These are phyloP conservation scores for Oxyruncus cristatus DNA, from an alignment of 2,113 vertebrate species.

Conservation along the genomic window DNA sequence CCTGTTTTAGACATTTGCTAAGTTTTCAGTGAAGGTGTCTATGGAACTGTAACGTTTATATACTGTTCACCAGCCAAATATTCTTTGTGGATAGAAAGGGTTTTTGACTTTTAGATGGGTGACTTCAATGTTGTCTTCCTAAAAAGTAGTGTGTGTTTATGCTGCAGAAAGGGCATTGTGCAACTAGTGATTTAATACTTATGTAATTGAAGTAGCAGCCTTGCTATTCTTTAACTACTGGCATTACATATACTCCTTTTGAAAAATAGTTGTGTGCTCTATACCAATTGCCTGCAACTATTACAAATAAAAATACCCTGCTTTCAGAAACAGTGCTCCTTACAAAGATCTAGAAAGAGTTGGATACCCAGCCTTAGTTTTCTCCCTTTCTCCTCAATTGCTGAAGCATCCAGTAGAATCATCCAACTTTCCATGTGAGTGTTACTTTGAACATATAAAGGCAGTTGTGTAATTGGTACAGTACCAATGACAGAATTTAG, in stretches of 20 bases:
- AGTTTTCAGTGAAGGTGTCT: neutral
- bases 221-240: neutral
- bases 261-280: neutral
- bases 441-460: neutral
- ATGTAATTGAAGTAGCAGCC: neutral
- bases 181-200: neutral
- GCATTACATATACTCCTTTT: neutral
- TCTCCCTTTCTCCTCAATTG: neutral
- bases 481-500: neutral
- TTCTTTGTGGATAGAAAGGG: neutral
- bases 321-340: neutral
- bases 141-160: neutral
- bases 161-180: neutral
- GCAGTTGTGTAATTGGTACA: neutral
- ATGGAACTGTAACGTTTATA: neutral
- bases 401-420: neutral
- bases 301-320: neutral
- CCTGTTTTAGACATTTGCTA: constrained; percentile 16
- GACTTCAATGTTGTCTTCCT: neutral
- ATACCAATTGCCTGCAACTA: neutral
- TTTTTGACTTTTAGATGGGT: neutral
- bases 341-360: neutral
- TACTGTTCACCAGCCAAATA: neutral
- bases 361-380: neutral
- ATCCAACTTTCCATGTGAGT: neutral